These are phyloP conservation scores for Brachionus rotundiformis DNA, from an alignment of 1,140 invertebrate species.

Conservation along the genomic window DNA sequence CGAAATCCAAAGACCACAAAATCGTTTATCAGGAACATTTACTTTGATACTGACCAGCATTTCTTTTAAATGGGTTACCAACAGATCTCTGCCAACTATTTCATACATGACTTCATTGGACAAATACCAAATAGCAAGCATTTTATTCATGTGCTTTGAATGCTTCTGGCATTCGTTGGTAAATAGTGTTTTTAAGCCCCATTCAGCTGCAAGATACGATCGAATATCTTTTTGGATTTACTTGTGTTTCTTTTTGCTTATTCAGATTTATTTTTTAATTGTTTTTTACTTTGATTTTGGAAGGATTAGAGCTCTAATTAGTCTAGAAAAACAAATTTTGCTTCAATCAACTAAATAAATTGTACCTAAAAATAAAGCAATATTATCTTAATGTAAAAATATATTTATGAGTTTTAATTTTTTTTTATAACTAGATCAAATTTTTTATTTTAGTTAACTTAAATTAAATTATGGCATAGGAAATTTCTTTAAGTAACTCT, in stretches of 20 bases:
- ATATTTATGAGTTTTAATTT: too few relatives aligned
- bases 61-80: constrained; percentile 24
- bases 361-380: too few relatives aligned
- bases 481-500: too few relatives aligned
- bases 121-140: constrained; percentile 6
- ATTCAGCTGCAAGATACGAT: background rate
- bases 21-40: constrained; percentile 21
- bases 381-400: too few relatives aligned
- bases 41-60: constrained; percentile 29
- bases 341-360: too few relatives aligned
- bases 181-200: background rate
- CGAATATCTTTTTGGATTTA: background rate
- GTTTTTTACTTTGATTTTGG: background rate
- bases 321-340: background rate
- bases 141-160: background rate
- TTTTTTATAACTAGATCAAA: too few relatives aligned
- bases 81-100: constrained; percentile 1
- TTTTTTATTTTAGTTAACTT: too few relatives aligned
- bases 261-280: constrained; percentile 9
- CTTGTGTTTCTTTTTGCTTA: background rate
- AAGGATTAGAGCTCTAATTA: background rate
- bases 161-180: constrained; percentile 31
- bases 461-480: too few relatives aligned
- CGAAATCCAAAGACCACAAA: background rate
- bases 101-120: constrained; percentile 43